phyloP scores from a whole-genome alignment of 2,888 invertebrate genomes.

The Tenthredo notha region DNA sequence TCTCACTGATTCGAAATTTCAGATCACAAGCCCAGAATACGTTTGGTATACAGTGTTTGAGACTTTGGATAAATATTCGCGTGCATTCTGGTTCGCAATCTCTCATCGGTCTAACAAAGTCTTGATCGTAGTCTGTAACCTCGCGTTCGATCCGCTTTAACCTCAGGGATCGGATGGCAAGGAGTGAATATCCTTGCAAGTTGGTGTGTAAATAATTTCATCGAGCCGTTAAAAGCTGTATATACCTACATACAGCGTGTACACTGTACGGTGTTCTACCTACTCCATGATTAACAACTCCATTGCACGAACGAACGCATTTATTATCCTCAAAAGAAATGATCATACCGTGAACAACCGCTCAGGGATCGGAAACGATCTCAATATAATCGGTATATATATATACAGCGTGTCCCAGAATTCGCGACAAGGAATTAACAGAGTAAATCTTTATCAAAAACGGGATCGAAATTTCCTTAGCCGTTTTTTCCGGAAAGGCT shows the following conservation, averaged over 20 bases:
- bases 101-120: background rate
- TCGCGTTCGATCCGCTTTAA: background rate
- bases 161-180: background rate
- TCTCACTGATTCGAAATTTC: background rate
- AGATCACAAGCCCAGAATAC: background rate
- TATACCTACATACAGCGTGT: background rate
- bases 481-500: too few species aligned
- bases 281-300: constrained; percentile 27
- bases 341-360: background rate
- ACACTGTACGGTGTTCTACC: background rate
- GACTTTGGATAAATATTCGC: background rate
- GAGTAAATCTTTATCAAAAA: too few species aligned
- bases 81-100: background rate
- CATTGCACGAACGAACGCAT: constrained; percentile 26
- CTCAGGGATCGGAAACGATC: background rate
- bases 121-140: constrained; percentile 1
- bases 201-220: constrained; percentile 2
- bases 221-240: constrained; percentile 36
- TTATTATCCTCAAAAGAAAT: constrained; percentile 22
- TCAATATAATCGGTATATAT: background rate
- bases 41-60: background rate
- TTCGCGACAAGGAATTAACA: too few species aligned
- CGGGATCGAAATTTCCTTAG: too few species aligned
- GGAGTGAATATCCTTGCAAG: background rate
- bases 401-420: too few species aligned